Conservation (phyloP, 1,140 invertebrate species). For the Charaxes varanes region DNA sequence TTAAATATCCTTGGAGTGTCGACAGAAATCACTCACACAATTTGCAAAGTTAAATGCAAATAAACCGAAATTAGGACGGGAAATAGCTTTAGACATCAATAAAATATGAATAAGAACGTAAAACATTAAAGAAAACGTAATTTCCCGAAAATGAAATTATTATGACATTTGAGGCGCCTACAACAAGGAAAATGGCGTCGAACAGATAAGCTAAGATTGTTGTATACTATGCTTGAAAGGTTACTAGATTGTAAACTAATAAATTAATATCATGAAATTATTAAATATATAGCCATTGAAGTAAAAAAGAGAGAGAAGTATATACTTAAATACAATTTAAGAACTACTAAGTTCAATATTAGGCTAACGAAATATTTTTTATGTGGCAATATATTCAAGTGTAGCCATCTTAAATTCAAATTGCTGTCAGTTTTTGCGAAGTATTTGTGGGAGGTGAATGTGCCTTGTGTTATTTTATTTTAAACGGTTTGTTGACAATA, state of each 20-base stretch:
- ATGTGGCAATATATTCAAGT: slow-evolving; percentile 9
- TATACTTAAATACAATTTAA: too few species aligned
- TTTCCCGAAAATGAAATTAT: slow-evolving; percentile 63
- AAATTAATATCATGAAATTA: too few species aligned
- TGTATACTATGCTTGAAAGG: too few species aligned
- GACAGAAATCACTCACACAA: slow-evolving; percentile 32
- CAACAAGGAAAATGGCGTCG: slow-evolving; percentile 71
- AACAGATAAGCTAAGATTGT: too few species aligned
- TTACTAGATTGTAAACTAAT: too few species aligned
- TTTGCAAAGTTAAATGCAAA: slow-evolving; percentile 26
- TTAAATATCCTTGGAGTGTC: slow-evolving; percentile 65
- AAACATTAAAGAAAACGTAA: slow-evolving; percentile 62
- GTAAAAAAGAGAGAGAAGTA: too few species aligned
- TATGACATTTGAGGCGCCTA: slow-evolving; percentile 73
- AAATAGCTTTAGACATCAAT: slow-evolving; percentile 25
- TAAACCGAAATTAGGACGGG: slow-evolving; percentile 23
- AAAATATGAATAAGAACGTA: slow-evolving; percentile 46
- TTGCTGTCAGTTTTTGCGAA: slow-evolving; percentile 50
- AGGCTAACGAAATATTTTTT: background rate
- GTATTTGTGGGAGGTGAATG: slow-evolving; percentile 29
- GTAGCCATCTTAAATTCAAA: slow-evolving; percentile 24
- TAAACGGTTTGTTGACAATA: slow-evolving; percentile 67
- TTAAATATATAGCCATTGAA: too few species aligned
- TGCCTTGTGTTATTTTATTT: slow-evolving; percentile 31
- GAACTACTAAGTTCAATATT: too few species aligned